A percentile compares a stretch with the other conserved stretches of the same genome.
Evolutionary conservation across 53 echinoderm and acorn worm genomes (phyloP).

Genomic region (Hippasteria phrygiana): DNA sequence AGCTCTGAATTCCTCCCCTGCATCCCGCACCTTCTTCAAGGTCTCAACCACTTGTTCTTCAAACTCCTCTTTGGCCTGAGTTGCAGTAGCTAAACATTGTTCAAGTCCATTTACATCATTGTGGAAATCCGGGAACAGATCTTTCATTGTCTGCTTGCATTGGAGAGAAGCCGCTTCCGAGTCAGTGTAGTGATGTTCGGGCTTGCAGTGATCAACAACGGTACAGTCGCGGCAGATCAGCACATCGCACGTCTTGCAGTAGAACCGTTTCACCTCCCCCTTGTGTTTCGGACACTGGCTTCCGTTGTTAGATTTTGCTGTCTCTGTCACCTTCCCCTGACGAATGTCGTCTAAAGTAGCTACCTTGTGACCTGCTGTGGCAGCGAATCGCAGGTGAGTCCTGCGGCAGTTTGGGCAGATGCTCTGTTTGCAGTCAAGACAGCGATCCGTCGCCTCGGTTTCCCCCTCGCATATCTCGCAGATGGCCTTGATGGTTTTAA

Average conservation of each 20-base stretch:
- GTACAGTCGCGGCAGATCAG: background rate
- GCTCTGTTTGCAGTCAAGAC: background rate
- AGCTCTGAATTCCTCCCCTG: background rate
- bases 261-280: background rate
- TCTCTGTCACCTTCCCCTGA: background rate
- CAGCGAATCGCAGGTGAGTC: background rate
- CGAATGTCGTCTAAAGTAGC: background rate
- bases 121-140: background rate
- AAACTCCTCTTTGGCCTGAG: background rate
- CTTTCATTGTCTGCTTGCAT: background rate
- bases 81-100: background rate
- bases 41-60: background rate
- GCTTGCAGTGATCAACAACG: background rate
- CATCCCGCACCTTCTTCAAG: background rate
- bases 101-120: background rate
- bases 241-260: conserved; percentile 9
- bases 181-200: background rate
- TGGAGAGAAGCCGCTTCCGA: background rate
- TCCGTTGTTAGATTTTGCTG: background rate
- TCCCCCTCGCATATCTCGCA: conserved; percentile 2
- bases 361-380: background rate
- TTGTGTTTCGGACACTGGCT: background rate
- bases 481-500: background rate
- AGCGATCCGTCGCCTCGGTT: background rate
- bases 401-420: background rate